Evolutionary conservation across 2,113 vertebrate genomes (phyloP).

Genomic region (Opisthocomus hoazin): DNA sequence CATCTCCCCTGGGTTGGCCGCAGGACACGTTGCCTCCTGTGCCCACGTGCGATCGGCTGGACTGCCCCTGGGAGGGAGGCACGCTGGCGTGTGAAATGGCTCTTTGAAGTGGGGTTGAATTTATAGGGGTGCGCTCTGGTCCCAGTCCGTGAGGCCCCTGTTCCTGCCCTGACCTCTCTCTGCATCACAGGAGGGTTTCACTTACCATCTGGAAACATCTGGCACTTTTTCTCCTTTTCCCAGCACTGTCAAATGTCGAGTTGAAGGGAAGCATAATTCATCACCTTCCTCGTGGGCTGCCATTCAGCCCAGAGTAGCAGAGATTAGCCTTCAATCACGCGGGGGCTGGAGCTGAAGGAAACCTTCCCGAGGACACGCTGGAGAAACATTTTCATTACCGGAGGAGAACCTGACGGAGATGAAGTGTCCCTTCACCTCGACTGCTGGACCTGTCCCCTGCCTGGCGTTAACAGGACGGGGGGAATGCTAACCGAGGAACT

Average conservation of each 20-base stretch:
- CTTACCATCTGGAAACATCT: not conserved
- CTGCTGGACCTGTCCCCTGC: not conserved
- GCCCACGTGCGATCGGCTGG: not conserved
- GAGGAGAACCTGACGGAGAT: conserved; percentile 40
- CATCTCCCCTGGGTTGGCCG: not conserved
- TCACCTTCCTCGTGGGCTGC: conserved; percentile 14
- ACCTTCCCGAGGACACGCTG: not conserved
- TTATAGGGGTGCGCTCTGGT: not conserved
- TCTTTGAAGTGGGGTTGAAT: not conserved
- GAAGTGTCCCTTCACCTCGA: not conserved
- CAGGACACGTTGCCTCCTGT: not conserved
- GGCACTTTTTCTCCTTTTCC: not conserved
- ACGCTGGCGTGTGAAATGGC: not conserved
- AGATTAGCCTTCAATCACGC: conserved; percentile 55
- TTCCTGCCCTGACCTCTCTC: not conserved
- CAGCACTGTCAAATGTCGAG: not conserved
- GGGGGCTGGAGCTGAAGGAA: not conserved
- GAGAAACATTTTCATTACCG: conserved; percentile 55
- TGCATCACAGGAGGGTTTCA: not conserved
- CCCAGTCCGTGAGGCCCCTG: accelerated
- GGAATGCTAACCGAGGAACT: not conserved
- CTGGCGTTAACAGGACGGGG: not conserved
- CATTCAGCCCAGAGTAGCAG: conserved; percentile 23
- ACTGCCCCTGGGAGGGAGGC: not conserved
- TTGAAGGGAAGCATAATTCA: conserved; percentile 7